A percentile compares a stretch with the other conserved stretches of the same genome.
These are phyloP conservation scores for Philopedon plagiatum DNA, from an alignment of 2,888 invertebrate species.

Conservation along the genomic window DNA sequence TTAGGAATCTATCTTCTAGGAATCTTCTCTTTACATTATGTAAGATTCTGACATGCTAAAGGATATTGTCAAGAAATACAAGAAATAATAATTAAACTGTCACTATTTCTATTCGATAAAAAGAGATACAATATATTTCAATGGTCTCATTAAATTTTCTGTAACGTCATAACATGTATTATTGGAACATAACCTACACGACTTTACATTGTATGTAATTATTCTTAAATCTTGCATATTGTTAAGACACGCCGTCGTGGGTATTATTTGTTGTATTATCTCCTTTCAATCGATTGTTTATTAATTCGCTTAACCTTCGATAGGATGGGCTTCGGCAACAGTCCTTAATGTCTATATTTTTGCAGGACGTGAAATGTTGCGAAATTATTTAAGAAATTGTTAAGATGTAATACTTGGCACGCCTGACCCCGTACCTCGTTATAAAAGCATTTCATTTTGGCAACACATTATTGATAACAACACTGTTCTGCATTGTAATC, in stretches of 20 bases:
- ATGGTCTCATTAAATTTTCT: neutral
- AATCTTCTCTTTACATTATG: too few relatives aligned
- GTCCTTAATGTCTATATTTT: neutral
- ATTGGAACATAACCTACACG: slow-evolving; percentile 30
- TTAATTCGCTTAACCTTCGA: slow-evolving; percentile 47
- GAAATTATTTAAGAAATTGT: neutral
- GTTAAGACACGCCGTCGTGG: slow-evolving; percentile 27
- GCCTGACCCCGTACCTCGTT: too few relatives aligned
- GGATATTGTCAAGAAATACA: too few relatives aligned
- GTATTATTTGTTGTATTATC: slow-evolving; percentile 40
- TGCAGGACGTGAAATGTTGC: neutral
- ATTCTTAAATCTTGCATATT: slow-evolving; percentile 36
- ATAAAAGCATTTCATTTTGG: too few relatives aligned
- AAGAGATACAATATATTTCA: neutral
- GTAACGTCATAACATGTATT: neutral
- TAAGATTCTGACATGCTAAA: too few relatives aligned
- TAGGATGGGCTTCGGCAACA: slow-evolving; percentile 33
- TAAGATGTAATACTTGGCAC: neutral
- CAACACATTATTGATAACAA: too few relatives aligned
- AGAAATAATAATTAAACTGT: too few relatives aligned
- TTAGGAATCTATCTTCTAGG: too few relatives aligned
- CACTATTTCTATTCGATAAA: too few relatives aligned
- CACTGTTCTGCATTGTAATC: too few relatives aligned
- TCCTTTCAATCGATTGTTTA: slow-evolving; percentile 46
- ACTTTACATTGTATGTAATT: slow-evolving; percentile 36